Conservation (phyloP, 2,888 invertebrate genomes). For the Stenchaetothrips biformis region DNA sequence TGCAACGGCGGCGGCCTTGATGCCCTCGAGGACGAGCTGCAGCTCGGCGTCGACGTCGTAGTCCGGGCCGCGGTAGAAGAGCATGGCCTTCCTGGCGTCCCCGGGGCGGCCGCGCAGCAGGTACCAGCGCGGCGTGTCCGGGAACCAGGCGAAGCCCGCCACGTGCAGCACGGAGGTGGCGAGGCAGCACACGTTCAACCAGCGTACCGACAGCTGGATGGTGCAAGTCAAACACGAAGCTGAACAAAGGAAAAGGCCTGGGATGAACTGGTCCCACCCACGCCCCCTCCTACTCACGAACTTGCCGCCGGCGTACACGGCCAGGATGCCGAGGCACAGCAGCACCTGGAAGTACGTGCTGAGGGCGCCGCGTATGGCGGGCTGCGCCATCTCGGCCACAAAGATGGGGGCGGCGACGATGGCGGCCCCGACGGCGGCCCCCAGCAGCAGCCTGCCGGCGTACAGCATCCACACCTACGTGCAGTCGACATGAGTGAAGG, state of each 20-base stretch:
- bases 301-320: slow-evolving; percentile 24
- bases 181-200: slow-evolving; percentile 20
- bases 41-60: slow-evolving; percentile 42
- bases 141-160: slow-evolving; percentile 25
- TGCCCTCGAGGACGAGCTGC: background rate
- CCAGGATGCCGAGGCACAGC: slow-evolving; percentile 26
- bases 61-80: slow-evolving; percentile 35
- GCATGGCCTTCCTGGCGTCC: slow-evolving; percentile 44
- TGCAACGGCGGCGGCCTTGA: background rate
- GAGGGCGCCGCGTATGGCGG: slow-evolving; percentile 26
- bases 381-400: slow-evolving; percentile 25
- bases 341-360: slow-evolving; percentile 27
- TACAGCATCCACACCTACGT: slow-evolving; percentile 25
- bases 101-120: slow-evolving; percentile 40
- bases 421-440: background rate
- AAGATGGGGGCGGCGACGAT: background rate
- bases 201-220: background rate
- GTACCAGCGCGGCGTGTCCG: slow-evolving; percentile 34
- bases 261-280: too few relatives aligned
- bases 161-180: slow-evolving; percentile 13
- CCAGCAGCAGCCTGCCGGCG: slow-evolving; percentile 18
- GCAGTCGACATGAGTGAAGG: background rate
- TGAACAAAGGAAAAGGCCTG: too few relatives aligned
- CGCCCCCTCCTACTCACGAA: slow-evolving; percentile 15
- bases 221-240: too few relatives aligned